Conservation (phyloP, 2,113 vertebrate genomes). For the Thalassarche chlororhynchos region DNA sequence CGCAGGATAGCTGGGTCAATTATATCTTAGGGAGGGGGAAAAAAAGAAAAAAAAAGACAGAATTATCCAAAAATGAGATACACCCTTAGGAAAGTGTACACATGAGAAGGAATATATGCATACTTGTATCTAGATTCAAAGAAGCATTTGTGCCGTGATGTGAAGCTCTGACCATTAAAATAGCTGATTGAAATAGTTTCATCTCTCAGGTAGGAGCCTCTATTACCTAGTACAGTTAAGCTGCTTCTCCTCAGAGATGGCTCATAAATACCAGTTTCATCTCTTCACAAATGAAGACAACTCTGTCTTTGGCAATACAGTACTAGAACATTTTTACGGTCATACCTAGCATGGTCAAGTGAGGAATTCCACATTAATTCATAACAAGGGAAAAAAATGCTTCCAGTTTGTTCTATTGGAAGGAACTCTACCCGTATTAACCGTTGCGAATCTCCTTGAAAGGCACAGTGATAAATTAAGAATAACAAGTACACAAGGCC, state of each 20-base stretch:
- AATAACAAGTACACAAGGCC: neutral
- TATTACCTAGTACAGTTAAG: neutral
- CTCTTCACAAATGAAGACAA: neutral
- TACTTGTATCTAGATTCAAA: neutral
- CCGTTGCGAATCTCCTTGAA: neutral
- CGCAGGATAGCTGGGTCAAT: conserved; percentile 93
- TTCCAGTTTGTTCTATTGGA: neutral
- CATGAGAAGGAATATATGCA: neutral
- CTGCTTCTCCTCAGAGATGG: neutral
- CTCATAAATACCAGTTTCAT: neutral
- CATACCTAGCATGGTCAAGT: neutral
- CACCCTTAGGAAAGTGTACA: neutral
- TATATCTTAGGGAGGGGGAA: conserved; percentile 78
- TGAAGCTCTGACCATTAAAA: neutral
- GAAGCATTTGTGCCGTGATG: neutral
- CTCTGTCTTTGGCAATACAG: neutral
- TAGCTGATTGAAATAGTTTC: neutral
- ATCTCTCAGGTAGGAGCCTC: neutral
- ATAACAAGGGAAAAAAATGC: neutral
- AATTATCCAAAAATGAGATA: neutral
- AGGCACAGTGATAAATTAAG: neutral
- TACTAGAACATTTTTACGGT: neutral
- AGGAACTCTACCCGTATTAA: neutral
- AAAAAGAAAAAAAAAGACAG: neutral
- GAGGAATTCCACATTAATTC: neutral